Base-by-base conservation (phyloP, 1,140 invertebrate species). In the Sminthurinus signatus region DNA sequence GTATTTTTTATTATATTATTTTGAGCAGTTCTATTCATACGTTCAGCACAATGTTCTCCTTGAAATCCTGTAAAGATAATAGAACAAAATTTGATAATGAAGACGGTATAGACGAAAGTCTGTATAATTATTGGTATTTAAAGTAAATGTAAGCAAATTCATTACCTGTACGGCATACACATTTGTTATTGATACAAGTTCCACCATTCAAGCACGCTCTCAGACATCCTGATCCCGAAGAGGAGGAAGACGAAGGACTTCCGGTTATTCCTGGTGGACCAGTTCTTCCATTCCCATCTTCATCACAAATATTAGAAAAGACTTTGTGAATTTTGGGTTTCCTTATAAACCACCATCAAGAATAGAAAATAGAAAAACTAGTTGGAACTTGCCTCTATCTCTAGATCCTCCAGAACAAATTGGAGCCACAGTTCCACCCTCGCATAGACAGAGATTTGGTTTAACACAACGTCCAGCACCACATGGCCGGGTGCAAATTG, bases 361-460 rank as follows among this genome's bases (percentile, higher is more conserved):
- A 12, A 10, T n/a, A 42, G 39, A n/a, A 42, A 36, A 14, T 27
- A 25, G 27, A n/a, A 46, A 29, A 10, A 32, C 15, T 36, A 58
- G 32, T 15, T 5, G 17, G 19, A n/a, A 5, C 44, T 36, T 56
- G 23, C 54, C 54, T 56, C 51, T 67, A 67, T 68, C 70, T 74
- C 73, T 55, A 32, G 65, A 65, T 5, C 32, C n/a, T 63, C 70
- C 50, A 43, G 65, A 48, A 42, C 59, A 56, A 69, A 75, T 60
- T 81, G 65, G 54, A 17, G 81, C 78, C 42, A 84, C 79, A 0
- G 78, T 74, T 23, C 84, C 85, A 39, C 82, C 83, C 5, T 85
- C 82, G 73, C 90, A 92, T 19, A 86, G 77, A 75, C 90, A 93
- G 62, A 89, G 78, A 76, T 91, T 91, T 1, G 90, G 90, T 69